Percentiles rank a stretch among this genome's conserved stretches.
Conservation (phyloP, 1,140 invertebrate species). For the Anadara kagoshimensis region DNA sequence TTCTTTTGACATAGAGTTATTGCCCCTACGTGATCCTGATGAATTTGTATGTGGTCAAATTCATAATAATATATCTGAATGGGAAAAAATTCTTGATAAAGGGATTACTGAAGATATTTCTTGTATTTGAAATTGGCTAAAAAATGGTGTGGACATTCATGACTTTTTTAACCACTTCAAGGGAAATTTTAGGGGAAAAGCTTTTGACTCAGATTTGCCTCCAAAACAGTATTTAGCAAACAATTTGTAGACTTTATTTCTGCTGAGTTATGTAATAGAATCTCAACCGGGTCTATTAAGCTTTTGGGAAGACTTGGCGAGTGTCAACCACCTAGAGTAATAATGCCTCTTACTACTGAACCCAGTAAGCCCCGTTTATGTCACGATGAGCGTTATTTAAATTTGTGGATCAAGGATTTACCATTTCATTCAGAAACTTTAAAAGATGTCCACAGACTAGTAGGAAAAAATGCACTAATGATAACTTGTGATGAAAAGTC, state of each 20-base stretch:
- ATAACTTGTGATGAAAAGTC: constrained; percentile 37
- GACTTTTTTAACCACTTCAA: too few species aligned
- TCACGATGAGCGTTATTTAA: constrained; percentile 24
- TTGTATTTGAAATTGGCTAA: neutral
- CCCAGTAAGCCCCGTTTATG: constrained; percentile 8
- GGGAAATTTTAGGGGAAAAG: neutral
- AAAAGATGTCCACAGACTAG: constrained; percentile 27
- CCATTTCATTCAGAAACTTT: constrained; percentile 39
- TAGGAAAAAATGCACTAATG: constrained; percentile 17
- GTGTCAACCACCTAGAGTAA: constrained; percentile 1
- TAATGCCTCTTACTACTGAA: constrained; percentile 14
- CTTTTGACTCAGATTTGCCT: neutral
- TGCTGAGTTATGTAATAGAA: neutral
- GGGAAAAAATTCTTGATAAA: constrained; percentile 1
- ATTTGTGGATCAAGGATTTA: constrained; percentile 32
- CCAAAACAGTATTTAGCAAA: neutral
- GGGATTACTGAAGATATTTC: too few species aligned
- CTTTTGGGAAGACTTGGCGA: constrained; percentile 5
- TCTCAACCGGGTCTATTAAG: constrained; percentile 7
- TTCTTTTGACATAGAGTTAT: neutral
- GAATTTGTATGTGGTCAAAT: constrained; percentile 18
- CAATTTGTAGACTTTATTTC: neutral
- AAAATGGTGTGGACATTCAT: too few species aligned
- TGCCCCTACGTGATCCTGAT: neutral
- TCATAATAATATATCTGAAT: neutral